Evolutionary conservation across 2,797 vertebrate species (phyloP), one percentile per base, ranked within the genome.

Genomic region (Cercopithecus hamlyni): DNA sequence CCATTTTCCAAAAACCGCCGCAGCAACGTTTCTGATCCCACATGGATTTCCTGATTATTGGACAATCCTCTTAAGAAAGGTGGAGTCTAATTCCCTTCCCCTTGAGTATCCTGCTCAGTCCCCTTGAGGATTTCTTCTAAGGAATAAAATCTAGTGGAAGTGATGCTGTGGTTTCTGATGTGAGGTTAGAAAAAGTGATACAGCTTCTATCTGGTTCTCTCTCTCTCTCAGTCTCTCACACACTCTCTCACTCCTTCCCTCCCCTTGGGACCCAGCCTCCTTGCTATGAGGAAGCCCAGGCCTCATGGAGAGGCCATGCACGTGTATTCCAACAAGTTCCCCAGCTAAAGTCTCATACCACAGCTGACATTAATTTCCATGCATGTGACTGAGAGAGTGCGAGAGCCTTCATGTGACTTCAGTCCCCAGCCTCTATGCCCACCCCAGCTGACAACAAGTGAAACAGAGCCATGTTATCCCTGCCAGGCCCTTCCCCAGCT

Each of bases 221-320:
- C 15, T 75, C 67, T 24, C 20, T 36, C 39, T 4, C 15, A 14
- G n/a, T 26, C 13, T 20, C 13, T 13, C 43, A 20, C 36, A 1
- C 36, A 1, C 17, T 8, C 19, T 13, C 39, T 8, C 7, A 0
- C 12, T 30, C 14, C 4, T 43, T 55, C 1, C 6, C 52, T 7
- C 27, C 33, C n/a, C 87, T 72, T 24, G 26, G 33, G 30, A 85
- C 50, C 41, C 72, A 82, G 33, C 43, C 22, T 90, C 52, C 86
- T 76, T 30, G 22, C 48, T 50, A 79, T 5, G 19, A 75, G 41
- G 58, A 93, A 82, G n/a, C n/a, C 24, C 86, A 50, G 20, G 52
- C 27, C 67, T 72, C 52, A n/a, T 0, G n/a, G 9, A 58, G 64
- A 88, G 52, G 24, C 33, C 75, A 45, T 20, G 22, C 0, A 1